Conservation (phyloP, 1,140 invertebrate genomes). For the Aphis craccivora region DNA sequence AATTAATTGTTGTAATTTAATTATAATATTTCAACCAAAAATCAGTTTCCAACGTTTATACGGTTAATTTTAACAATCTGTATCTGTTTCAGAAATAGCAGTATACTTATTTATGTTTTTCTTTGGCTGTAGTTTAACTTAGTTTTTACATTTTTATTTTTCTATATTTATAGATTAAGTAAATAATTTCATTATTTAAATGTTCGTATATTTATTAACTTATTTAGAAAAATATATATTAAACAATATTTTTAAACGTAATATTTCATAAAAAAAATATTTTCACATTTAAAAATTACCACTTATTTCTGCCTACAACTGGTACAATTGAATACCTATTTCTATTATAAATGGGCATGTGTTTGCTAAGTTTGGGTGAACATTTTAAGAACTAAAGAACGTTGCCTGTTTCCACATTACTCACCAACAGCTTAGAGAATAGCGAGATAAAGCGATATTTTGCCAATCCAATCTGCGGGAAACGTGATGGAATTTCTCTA, state of each 20-base stretch:
- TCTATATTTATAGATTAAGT: neutral
- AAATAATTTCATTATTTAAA: neutral
- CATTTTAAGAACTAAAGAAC: conserved; percentile 4
- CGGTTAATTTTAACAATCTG: neutral
- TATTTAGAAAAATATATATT: neutral
- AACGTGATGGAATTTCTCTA: conserved; percentile 55
- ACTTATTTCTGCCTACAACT: neutral
- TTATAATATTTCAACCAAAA: conserved; percentile 15
- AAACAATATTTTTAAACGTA: neutral
- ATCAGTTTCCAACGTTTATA: neutral
- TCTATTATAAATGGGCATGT: conserved; percentile 36
- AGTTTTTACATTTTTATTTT: neutral
- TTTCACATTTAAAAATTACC: neutral
- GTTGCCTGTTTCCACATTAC: conserved; percentile 40
- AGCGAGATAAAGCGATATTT: conserved; percentile 43
- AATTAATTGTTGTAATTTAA: neutral
- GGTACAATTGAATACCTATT: conserved; percentile 34
- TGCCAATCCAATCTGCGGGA: conserved; percentile 52
- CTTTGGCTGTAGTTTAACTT: neutral
- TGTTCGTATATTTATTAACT: neutral
- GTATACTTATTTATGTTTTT: neutral
- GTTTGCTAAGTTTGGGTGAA: conserved; percentile 44
- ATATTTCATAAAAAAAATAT: neutral
- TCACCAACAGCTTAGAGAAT: conserved; percentile 45
- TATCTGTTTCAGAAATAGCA: neutral